These are phyloP conservation scores for Hesperophylax magnus DNA, from an alignment of 1,140 invertebrate genomes.

Conservation along the genomic window DNA sequence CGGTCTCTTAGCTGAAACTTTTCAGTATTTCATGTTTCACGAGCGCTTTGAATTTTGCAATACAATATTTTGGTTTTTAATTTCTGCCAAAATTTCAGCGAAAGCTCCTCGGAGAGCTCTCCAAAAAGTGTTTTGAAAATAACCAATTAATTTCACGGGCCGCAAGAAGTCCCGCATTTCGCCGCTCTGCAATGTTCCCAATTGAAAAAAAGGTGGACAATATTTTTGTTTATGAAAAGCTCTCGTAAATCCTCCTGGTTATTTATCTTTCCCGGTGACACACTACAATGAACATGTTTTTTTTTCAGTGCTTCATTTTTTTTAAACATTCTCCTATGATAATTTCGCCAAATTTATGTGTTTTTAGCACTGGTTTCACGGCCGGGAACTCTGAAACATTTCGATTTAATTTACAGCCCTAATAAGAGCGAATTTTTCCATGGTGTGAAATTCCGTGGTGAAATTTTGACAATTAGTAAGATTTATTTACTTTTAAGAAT, in stretches of 20 bases:
- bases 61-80: background rate
- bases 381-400: slow-evolving; percentile 6
- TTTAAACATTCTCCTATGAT: slow-evolving; percentile 15
- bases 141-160: slow-evolving; percentile 35
- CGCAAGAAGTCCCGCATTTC: slow-evolving; percentile 30
- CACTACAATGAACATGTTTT: slow-evolving; percentile 38
- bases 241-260: slow-evolving; percentile 30
- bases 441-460: slow-evolving; percentile 9
- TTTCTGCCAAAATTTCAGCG: background rate
- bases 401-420: slow-evolving; percentile 26
- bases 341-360: slow-evolving; percentile 20
- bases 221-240: slow-evolving; percentile 34
- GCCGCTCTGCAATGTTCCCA: background rate
- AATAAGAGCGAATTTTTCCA: slow-evolving; percentile 7
- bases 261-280: slow-evolving; percentile 24
- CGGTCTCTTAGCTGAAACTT: no score
- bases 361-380: slow-evolving; percentile 17
- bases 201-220: slow-evolving; percentile 38
- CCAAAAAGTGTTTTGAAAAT: slow-evolving; percentile 1
- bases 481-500: slow-evolving; percentile 10
- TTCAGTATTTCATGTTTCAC: no score
- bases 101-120: background rate
- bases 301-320: slow-evolving; percentile 24
- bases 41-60: no score
- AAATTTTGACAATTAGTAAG: slow-evolving; percentile 6